These are phyloP conservation scores for Xyrichtys novacula DNA, from an alignment of 2,797 vertebrate species.

Conservation along the genomic window DNA sequence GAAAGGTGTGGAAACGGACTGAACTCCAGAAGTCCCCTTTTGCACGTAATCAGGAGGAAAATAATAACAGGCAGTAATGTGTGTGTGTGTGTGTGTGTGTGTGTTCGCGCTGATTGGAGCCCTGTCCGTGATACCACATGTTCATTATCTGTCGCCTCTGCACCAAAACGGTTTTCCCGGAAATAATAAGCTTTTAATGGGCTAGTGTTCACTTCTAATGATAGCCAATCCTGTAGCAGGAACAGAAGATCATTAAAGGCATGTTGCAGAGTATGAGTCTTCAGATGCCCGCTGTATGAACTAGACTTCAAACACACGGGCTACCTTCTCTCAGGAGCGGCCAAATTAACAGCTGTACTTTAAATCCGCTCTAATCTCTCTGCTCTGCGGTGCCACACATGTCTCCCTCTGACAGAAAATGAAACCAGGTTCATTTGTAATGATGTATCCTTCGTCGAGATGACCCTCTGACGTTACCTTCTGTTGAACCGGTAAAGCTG, in stretches of 20 bases:
- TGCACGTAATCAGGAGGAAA: conserved; percentile 38
- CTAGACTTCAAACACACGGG: conserved; percentile 61
- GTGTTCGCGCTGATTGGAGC: conserved; percentile 33
- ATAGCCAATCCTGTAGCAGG: conserved; percentile 31
- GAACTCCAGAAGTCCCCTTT: conserved; percentile 61
- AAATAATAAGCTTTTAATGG: conserved; percentile 68
- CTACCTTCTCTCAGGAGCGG: conserved; percentile 57
- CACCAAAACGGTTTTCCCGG: conserved; percentile 39
- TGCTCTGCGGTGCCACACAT: conserved; percentile 44
- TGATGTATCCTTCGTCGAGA: conserved; percentile 36
- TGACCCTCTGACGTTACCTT: conserved; percentile 38
- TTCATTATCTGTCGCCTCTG: conserved; percentile 59
- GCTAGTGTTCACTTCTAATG: conserved; percentile 50
- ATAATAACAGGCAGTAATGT: conserved; percentile 30
- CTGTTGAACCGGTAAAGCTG: conserved; percentile 32
- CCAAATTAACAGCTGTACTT: conserved; percentile 77
- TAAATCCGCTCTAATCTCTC: conserved; percentile 74
- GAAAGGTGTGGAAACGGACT: conserved; percentile 70
- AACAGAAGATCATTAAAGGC: conserved; percentile 67
- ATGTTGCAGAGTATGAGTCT: conserved; percentile 43
- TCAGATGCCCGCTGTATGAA: conserved; percentile 62
- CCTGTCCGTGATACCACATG: conserved; percentile 26
- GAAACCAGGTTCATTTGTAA: conserved; percentile 61
- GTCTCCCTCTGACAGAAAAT: conserved; percentile 50
- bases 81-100: no score